These are phyloP conservation scores for Tragelaphus strepsiceros DNA, from an alignment of 2,113 vertebrate genomes.

Conservation along the genomic window DNA sequence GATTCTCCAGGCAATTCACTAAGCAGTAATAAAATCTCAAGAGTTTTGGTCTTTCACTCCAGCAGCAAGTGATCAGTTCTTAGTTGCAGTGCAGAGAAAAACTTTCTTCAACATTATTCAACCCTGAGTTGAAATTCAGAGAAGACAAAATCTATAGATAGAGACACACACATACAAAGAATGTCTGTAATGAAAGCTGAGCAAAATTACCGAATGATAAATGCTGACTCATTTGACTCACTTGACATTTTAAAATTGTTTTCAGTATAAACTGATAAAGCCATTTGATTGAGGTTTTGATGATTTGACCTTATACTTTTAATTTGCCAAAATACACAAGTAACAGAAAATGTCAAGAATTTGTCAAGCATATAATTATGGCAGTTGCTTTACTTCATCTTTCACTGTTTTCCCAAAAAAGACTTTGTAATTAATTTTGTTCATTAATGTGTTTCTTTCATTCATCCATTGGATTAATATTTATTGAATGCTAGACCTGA, in stretches of 20 bases:
- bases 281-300: not conserved
- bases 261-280: not conserved
- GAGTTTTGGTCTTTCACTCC: not conserved
- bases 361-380: not conserved
- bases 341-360: not conserved
- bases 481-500: not conserved
- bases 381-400: not conserved
- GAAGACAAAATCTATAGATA: not conserved
- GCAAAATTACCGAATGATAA: not conserved
- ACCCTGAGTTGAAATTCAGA: not conserved
- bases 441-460: not conserved
- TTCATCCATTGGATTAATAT: not conserved
- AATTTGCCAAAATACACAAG: not conserved
- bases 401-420: not conserved
- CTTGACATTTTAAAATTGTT: not conserved
- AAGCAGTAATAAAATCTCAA: not conserved
- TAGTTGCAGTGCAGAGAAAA: not conserved
- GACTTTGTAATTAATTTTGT: not conserved
- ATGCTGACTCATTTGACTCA: not conserved
- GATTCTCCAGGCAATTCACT: not conserved
- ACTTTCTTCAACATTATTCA: not conserved
- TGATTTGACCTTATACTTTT: not conserved
- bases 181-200: not conserved
- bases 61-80: not conserved
- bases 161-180: not conserved